Percentiles rank a stretch among this genome's conserved stretches.
Evolutionary conservation across 1,140 invertebrate species (phyloP).

Genomic region (Teleopsis dalmanni): DNA sequence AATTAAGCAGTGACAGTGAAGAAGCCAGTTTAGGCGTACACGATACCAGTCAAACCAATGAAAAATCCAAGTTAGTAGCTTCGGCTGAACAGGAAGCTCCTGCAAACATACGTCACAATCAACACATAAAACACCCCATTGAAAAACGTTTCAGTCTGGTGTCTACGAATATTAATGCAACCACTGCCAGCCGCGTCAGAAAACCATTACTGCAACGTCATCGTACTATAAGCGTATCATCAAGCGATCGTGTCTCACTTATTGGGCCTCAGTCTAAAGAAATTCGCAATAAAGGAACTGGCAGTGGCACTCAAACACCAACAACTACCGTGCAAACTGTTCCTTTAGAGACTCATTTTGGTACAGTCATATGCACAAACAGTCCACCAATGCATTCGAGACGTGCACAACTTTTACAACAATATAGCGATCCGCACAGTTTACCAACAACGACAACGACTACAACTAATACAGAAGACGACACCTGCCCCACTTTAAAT

Average conservation of each 20-base stretch:
- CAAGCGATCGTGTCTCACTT: constrained; percentile 22
- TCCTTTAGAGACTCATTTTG: constrained; percentile 36
- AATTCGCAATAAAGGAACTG: constrained; percentile 10
- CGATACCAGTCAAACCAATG: not conserved
- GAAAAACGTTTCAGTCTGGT: constrained; percentile 30
- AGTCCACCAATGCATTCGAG: constrained; percentile 23
- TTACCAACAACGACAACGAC: constrained; percentile 33
- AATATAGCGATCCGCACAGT: constrained; percentile 40
- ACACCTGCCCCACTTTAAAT: constrained; percentile 38
- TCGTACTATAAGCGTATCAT: constrained; percentile 29
- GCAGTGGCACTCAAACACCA: constrained; percentile 2
- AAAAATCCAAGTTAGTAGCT: not conserved
- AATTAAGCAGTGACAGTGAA: constrained; percentile 72
- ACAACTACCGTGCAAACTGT: not conserved
- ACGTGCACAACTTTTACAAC: constrained; percentile 32
- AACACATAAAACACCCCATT: constrained; percentile 9
- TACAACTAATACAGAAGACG: constrained; percentile 31
- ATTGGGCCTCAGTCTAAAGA: constrained; percentile 17
- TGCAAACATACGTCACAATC: not conserved
- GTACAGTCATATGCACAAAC: constrained; percentile 22
- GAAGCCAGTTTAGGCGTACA: constrained; percentile 33
- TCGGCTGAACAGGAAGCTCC: not conserved
- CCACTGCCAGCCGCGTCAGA: constrained; percentile 13
- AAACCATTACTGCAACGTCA: constrained; percentile 33
- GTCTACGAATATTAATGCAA: constrained; percentile 10